Base-by-base conservation (phyloP, 2,113 vertebrate species). In the Microtus ochrogaster region DNA sequence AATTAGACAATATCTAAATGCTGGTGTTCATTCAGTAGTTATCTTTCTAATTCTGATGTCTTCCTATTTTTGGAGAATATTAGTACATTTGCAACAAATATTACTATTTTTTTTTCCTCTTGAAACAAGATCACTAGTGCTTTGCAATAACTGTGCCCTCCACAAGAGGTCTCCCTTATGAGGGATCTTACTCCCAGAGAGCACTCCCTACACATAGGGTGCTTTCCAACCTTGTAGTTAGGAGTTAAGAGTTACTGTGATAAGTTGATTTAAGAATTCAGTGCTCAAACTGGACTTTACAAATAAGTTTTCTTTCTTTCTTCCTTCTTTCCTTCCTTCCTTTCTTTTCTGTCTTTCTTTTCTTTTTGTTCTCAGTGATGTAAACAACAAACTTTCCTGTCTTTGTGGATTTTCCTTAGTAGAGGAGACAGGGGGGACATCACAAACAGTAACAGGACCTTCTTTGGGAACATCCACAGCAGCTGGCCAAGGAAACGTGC, bases 161-260 rank as follows among this genome's bases (percentile, higher is more conserved):
- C 95, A 87, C 92, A 91, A 96, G 96, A 78, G 92, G 97, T 41
- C 96, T 76, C 87, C 85, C 16, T 36, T 72, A 61, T n/a, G 24
- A 7, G 44, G 39, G 17, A 9, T 85, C 36, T 0, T 44, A 41
- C 19, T 55, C 30, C 8, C 26, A 30, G 61, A 24, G 6, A 44
- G 8, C 44, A 33, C 39, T 5, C 8, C 22, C 21, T 16, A 58
- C 61, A 47, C 16, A 12, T 0, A 4, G 17, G 21, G 33, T 14
- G 61, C 83, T 66, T 36, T 47, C 17, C 82, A 33, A 12, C 33
- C 44, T 55, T 52, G 36, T 68, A 28, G 41, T 87, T 89, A 52
- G 5, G 21, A 28, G 30, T 84, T 68, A 77, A 24, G n/a, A 22
- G 55, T 73, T 73, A 41, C 39, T 83, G 19, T 10, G 33, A 74